Percentiles rank a stretch among this genome's conserved stretches.
phyloP scores from a whole-genome alignment of 2,888 invertebrate species.

The Eupithecia dodoneata region DNA sequence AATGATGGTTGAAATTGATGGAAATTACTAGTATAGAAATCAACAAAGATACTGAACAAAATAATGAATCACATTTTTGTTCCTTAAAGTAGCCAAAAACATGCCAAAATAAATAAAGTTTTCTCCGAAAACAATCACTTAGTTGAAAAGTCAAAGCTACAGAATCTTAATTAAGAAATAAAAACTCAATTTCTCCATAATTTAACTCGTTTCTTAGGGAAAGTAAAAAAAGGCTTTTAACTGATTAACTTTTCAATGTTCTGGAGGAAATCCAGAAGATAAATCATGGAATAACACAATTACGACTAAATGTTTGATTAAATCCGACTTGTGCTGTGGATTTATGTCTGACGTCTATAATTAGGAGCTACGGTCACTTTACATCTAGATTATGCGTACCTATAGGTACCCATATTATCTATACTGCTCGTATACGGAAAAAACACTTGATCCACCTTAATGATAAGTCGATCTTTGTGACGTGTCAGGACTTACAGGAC shows the following conservation, averaged over 20 bases:
- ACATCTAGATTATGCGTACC: not conserved
- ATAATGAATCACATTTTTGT: not conserved
- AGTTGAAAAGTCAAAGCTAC: constrained; percentile 16
- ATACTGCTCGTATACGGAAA: too few species aligned
- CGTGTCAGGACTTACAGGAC: too few species aligned
- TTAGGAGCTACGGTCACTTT: constrained; percentile 21
- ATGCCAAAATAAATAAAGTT: not conserved
- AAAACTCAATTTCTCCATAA: constrained; percentile 70
- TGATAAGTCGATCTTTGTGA: too few species aligned
- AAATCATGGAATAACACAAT: constrained; percentile 78
- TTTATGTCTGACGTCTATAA: constrained; percentile 26
- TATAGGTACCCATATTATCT: too few species aligned
- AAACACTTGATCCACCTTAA: too few species aligned
- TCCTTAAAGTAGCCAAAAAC: not conserved
- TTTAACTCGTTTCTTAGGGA: constrained; percentile 53
- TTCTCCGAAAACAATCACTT: constrained; percentile 19
- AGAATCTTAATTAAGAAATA: constrained; percentile 62
- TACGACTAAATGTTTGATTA: constrained; percentile 73
- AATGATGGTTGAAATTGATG: not conserved
- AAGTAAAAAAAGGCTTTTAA: constrained; percentile 77
- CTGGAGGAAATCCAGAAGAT: constrained; percentile 72
- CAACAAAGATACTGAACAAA: not conserved
- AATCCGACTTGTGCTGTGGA: constrained; percentile 44
- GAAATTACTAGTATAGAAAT: not conserved
- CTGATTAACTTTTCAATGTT: constrained; percentile 79